Base-by-base conservation (phyloP, 2,797 vertebrate species). In the Poecile montanus region DNA sequence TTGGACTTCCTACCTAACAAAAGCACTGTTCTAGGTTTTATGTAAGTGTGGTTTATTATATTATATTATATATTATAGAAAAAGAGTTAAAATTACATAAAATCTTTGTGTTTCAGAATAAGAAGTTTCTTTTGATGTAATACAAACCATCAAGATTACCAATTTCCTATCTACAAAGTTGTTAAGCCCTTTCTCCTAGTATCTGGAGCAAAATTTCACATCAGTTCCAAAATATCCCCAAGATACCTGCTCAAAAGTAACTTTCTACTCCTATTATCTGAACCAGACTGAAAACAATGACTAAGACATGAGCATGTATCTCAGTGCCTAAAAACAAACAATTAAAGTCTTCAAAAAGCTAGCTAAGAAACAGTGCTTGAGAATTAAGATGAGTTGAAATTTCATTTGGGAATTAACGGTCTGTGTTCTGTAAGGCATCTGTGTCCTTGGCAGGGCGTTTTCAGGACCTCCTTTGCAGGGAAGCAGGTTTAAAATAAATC, bases 401-500 rank as follows among this genome's bases (percentile, higher is more conserved):
- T 94, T 92, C 85, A 79, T 72, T 77, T 89, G 85, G 90, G 96
- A 97, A 94, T 98, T 97, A 97, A 97, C 79, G 84, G 94, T 42
- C 97, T 97, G 95, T 97, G 96, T 89, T 94, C 94, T 97, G 92
- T 95, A 97, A 93, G 96, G 96, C 97, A 97, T n/a, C 96, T 97
- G 94, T 98, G 98, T 97, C 97, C 97, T 98, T 98, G 98, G 94
- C 77, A 97, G 94, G 96, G 36, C 67, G 0, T 97, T 96, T 96
- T 95, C 83, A 95, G 97, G 88, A 90, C 62, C 91, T 96, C 85
- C 92, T 95, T 50, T 93, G 90, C 13, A 3, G 93, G 92, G 93
- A 97, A 97, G 86, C 94, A 96, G 96, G 91, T 96, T 97, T 97
- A 97, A 97, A 98, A 98, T 98, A 98, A 98, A 97, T 97, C 97